These are phyloP conservation scores for Motacilla alba DNA, from an alignment of 2,113 vertebrate species.

Conservation along the genomic window DNA sequence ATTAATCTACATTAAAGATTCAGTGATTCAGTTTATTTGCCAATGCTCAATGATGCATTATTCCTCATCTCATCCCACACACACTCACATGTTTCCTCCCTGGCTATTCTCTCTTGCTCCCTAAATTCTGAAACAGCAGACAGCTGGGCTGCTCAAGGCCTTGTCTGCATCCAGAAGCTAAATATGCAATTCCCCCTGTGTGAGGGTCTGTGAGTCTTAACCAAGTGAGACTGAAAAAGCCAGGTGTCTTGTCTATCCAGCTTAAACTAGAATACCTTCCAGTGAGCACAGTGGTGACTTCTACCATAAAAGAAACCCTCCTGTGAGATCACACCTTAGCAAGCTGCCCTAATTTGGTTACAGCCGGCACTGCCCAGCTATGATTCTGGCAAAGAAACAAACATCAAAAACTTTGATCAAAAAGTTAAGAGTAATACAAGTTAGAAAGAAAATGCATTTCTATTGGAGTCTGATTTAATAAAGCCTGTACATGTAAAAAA, in stretches of 20 bases:
- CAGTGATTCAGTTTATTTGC: constrained; percentile 58
- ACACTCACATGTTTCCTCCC: constrained; percentile 28
- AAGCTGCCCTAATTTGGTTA: background rate
- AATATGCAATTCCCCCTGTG: background rate
- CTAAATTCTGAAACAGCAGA: constrained; percentile 41
- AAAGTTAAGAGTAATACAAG: background rate
- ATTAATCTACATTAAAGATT: constrained; percentile 63
- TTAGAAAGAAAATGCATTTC: background rate
- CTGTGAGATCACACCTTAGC: background rate
- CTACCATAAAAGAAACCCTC: background rate
- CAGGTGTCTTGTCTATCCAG: background rate
- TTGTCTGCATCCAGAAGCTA: background rate
- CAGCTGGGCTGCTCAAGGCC: background rate
- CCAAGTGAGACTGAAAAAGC: background rate
- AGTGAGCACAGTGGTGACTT: background rate
- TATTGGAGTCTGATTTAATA: background rate
- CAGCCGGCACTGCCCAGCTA: background rate
- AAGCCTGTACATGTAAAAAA: background rate
- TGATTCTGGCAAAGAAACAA: background rate
- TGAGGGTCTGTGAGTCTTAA: background rate
- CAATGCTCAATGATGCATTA: constrained; percentile 58
- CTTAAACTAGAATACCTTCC: background rate
- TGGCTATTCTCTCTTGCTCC: constrained; percentile 6
- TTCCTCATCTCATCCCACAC: constrained; percentile 51
- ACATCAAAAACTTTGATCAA: background rate